Percentiles rank a stretch among this genome's conserved stretches.
Evolutionary conservation across 1,140 invertebrate genomes (phyloP).

Genomic region (Colletes latitarsis): DNA sequence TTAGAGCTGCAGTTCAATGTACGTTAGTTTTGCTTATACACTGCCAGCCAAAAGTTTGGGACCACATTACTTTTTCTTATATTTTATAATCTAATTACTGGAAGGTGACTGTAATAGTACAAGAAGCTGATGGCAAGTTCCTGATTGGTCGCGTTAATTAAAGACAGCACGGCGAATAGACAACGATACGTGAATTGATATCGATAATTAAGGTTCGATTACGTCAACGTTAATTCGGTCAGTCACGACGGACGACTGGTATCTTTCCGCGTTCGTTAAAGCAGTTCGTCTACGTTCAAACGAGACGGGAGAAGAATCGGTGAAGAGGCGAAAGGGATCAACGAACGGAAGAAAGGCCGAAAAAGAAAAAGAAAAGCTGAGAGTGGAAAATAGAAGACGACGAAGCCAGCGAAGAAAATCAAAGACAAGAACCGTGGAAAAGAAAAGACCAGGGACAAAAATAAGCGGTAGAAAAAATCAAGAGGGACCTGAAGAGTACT

Average conservation of each 20-base stretch:
- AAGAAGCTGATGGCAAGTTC: conserved; percentile 10
- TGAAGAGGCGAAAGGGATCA: background rate
- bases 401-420: background rate
- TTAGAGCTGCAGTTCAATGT: too few relatives aligned
- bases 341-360: background rate
- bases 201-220: conserved; percentile 3
- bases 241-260: background rate
- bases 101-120: background rate
- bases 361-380: background rate
- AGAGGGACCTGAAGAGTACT: background rate
- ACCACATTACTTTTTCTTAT: too few relatives aligned
- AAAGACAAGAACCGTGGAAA: background rate
- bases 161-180: background rate
- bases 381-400: background rate
- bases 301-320: background rate
- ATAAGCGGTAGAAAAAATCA: conserved; percentile 18
- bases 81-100: background rate
- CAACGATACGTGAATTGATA: conserved; percentile 1
- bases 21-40: too few relatives aligned
- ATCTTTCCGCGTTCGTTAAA: background rate
- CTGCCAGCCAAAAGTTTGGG: too few relatives aligned
- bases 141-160: background rate
- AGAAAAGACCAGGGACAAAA: background rate
- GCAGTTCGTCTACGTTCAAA: background rate
- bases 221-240: background rate